Evolutionary conservation across 2,888 invertebrate species (phyloP).

Genomic region (Metallyticus violacea): DNA sequence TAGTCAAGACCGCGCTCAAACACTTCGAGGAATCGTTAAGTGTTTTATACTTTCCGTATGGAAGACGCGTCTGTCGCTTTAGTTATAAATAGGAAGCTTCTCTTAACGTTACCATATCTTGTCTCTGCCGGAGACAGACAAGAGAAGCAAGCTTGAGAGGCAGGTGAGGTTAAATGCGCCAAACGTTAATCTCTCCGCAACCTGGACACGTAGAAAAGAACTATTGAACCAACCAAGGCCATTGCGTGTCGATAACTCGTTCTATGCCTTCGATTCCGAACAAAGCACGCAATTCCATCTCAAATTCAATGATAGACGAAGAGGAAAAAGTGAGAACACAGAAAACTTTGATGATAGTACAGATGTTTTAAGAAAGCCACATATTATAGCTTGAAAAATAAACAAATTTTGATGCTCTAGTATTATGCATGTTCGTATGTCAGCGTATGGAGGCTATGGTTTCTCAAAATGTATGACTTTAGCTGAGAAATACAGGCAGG

Average conservation of each 20-base stretch:
- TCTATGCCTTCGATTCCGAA: background rate
- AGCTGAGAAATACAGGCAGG: too few species aligned
- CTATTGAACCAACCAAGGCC: background rate
- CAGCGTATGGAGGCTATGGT: too few species aligned
- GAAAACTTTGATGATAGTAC: background rate
- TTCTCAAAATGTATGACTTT: too few species aligned
- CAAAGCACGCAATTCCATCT: background rate
- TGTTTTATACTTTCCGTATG: too few species aligned
- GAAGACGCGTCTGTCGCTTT: too few species aligned
- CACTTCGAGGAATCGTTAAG: too few species aligned
- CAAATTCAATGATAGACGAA: background rate
- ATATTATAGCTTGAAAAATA: too few species aligned
- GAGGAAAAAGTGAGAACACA: background rate
- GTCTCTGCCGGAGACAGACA: background rate
- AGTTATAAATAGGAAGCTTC: too few species aligned
- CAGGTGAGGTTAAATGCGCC: background rate
- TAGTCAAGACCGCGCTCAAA: too few species aligned
- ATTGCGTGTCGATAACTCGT: slow-evolving; percentile 1
- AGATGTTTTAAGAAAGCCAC: too few species aligned
- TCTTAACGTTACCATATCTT: background rate
- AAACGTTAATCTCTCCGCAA: background rate
- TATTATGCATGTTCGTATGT: too few species aligned
- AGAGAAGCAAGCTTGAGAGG: background rate
- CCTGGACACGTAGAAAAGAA: background rate
- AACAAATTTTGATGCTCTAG: too few species aligned